Evolutionary conservation across 1,140 invertebrate species (phyloP).

Genomic region (Aphelinus certus): DNA sequence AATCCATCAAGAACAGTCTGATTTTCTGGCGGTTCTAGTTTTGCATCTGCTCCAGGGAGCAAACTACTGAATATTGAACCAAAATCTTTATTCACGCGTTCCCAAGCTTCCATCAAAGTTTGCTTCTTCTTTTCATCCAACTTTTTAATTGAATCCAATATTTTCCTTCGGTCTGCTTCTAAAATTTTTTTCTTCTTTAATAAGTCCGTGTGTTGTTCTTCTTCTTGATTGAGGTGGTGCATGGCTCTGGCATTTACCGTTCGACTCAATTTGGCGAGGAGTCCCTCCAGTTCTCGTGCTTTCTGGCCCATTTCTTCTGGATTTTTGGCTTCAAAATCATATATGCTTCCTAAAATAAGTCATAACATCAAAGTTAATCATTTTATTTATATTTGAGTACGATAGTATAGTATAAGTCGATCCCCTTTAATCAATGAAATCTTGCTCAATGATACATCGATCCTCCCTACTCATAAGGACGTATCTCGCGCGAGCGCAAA

Average conservation of each 20-base stretch:
- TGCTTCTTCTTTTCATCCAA: constrained; percentile 90
- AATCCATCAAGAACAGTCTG: constrained; percentile 84
- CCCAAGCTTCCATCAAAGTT: constrained; percentile 82
- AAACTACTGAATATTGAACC: constrained; percentile 95
- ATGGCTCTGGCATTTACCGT: constrained; percentile 88
- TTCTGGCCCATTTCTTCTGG: constrained; percentile 68
- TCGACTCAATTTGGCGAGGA: constrained; percentile 78
- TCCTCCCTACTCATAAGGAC: too few species aligned
- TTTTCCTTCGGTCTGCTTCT: constrained; percentile 85
- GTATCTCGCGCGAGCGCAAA: too few species aligned
- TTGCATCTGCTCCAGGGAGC: constrained; percentile 88
- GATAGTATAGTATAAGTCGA: too few species aligned
- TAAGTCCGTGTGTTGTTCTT: constrained; percentile 85
- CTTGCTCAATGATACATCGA: too few species aligned
- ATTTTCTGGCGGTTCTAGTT: constrained; percentile 80
- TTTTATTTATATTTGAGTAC: too few species aligned
- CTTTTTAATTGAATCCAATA: constrained; percentile 84
- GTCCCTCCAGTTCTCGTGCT: constrained; percentile 71
- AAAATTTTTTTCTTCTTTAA: constrained; percentile 85
- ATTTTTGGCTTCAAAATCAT: constrained; percentile 59
- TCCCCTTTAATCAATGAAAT: too few species aligned
- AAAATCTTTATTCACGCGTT: constrained; percentile 90
- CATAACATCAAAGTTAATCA: too few species aligned
- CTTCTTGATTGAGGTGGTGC: constrained; percentile 84
- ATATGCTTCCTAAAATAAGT: constrained; percentile 55